phyloP scores from a whole-genome alignment of 2,797 vertebrate genomes.

The Enteromius afrohamiltoni region DNA sequence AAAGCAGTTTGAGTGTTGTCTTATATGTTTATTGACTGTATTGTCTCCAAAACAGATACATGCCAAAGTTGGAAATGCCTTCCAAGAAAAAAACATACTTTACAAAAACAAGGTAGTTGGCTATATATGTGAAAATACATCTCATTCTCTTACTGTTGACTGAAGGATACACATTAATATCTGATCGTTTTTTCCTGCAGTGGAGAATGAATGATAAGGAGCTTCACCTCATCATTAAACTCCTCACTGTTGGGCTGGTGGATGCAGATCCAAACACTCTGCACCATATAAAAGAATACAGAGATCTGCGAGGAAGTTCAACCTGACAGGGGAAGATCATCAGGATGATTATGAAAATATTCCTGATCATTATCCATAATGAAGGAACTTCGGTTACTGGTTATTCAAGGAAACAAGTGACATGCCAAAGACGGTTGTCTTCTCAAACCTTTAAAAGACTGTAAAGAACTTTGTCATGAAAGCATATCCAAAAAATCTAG shows the following conservation, averaged over 20 bases:
- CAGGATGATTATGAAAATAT: not conserved
- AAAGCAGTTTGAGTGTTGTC: not conserved
- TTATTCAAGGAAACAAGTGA: not conserved
- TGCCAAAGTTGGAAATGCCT: constrained; percentile 55
- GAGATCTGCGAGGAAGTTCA: constrained; percentile 69
- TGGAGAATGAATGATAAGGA: constrained; percentile 75
- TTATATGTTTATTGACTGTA: not conserved
- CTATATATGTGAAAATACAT: not conserved
- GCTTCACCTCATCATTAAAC: constrained; percentile 72
- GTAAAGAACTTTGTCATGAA: not conserved
- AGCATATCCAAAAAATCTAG: not conserved
- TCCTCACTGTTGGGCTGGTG: constrained; percentile 78
- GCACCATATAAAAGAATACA: constrained; percentile 78
- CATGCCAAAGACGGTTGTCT: not conserved
- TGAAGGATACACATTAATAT: not conserved
- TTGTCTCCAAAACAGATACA: constrained; percentile 42
- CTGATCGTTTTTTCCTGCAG: constrained; percentile 57
- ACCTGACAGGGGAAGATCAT: constrained; percentile 1
- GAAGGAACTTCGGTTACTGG: no score
- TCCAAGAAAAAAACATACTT: constrained; percentile 51
- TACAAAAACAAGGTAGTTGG: constrained; percentile 70
- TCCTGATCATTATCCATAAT: constrained; percentile 48
- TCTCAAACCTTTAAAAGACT: not conserved
- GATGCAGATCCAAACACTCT: constrained; percentile 81
- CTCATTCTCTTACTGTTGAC: not conserved